Evolutionary conservation across 2,113 vertebrate species (phyloP).

Genomic region (Caranx melampygus): DNA sequence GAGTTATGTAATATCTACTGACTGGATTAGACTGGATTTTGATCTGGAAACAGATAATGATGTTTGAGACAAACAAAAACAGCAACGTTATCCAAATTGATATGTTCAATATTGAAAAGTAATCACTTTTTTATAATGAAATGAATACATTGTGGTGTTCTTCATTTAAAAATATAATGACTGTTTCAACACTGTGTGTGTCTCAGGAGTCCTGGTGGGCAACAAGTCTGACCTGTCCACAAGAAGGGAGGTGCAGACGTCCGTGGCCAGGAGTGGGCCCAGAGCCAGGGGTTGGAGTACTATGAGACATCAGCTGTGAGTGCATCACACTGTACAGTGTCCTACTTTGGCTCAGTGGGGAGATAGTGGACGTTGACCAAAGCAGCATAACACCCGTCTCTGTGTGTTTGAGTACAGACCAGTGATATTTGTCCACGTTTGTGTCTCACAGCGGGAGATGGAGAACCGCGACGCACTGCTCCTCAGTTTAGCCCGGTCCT

Average conservation of each 20-base stretch:
- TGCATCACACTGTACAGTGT: constrained; percentile 15
- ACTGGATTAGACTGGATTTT: too few species aligned
- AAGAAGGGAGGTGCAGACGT: constrained; percentile 86
- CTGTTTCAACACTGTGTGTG: neutral
- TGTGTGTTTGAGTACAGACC: neutral
- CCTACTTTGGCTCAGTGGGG: neutral
- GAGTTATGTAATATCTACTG: neutral
- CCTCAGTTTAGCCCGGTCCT: constrained; percentile 86
- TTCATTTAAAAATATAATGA: too few species aligned
- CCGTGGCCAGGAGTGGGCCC: constrained; percentile 89
- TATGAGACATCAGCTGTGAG: constrained; percentile 93
- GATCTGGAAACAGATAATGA: too few species aligned
- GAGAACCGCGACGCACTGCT: constrained; percentile 91
- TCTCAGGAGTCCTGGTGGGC: constrained; percentile 91
- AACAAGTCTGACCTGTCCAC: constrained; percentile 92
- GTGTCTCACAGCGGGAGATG: constrained; percentile 90
- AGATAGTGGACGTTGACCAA: neutral
- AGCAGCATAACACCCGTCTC: neutral
- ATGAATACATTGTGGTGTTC: too few species aligned
- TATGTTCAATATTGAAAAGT: too few species aligned
- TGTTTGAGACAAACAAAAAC: too few species aligned
- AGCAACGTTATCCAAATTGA: too few species aligned
- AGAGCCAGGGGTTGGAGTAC: constrained; percentile 90
- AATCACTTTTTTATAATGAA: too few species aligned
- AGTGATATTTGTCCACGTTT: neutral